phyloP scores from a whole-genome alignment of 2,888 invertebrate species.

The Tetrapedia diversipes region DNA sequence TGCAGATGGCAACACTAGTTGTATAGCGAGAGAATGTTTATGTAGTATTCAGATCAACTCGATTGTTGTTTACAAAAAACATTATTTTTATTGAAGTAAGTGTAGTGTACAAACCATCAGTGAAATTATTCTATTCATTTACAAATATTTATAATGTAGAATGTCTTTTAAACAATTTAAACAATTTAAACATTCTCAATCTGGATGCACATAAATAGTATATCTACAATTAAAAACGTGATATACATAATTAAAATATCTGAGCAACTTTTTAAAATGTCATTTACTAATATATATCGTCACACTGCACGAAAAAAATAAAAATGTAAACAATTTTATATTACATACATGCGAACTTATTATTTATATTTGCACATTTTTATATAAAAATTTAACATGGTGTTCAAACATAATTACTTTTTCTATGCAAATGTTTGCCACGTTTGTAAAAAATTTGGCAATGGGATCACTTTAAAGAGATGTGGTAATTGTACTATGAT shows the following conservation, averaged over 20 bases:
- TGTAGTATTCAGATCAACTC: neutral
- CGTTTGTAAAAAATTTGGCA: slow-evolving; percentile 76
- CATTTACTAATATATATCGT: neutral
- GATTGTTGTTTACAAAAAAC: neutral
- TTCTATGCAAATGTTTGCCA: slow-evolving; percentile 80
- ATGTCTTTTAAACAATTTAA: neutral
- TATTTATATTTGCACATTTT: slow-evolving; percentile 6
- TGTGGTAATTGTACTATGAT: slow-evolving; percentile 79
- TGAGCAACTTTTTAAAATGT: slow-evolving; percentile 1
- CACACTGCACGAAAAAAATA: neutral
- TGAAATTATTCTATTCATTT: neutral
- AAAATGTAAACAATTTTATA: slow-evolving; percentile 16
- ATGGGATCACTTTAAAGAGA: slow-evolving; percentile 72
- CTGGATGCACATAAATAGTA: neutral
- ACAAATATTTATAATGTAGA: neutral
- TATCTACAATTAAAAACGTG: neutral
- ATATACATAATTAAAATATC: neutral
- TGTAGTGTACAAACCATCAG: neutral
- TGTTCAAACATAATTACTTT: slow-evolving; percentile 69
- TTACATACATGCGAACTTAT: neutral
- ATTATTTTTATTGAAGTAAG: neutral
- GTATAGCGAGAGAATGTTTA: slow-evolving; percentile 12
- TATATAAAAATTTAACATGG: slow-evolving; percentile 40
- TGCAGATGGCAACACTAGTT: slow-evolving; percentile 55
- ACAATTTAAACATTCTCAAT: neutral